Evolutionary conservation across 1,140 invertebrate species (phyloP).

Genomic region (Elysia chlorotica): DNA sequence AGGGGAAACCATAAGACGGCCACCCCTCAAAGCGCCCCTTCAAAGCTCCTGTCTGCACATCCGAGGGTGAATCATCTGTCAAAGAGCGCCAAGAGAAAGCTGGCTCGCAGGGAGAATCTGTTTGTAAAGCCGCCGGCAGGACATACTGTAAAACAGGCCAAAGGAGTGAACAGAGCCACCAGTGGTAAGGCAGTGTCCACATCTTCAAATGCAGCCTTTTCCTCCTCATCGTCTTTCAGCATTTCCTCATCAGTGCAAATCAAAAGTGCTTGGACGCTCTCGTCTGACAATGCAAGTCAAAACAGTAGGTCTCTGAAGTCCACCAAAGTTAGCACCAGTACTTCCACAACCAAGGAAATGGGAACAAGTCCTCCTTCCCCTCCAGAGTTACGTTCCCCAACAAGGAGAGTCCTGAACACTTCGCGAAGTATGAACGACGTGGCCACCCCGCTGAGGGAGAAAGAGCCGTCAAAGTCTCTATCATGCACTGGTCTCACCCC

Average conservation of each 20-base stretch:
- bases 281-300: no score
- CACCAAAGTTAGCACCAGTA: no score
- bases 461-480: not conserved
- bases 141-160: no score
- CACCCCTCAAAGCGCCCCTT: constrained; percentile 21
- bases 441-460: constrained; percentile 15
- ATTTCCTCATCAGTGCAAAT: not conserved
- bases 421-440: constrained; percentile 21
- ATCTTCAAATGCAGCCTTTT: no score
- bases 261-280: not conserved
- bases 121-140: no score
- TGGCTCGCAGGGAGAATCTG: not conserved
- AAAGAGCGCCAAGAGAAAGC: not conserved
- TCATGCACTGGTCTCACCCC: constrained; percentile 20
- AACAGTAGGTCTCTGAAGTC: no score
- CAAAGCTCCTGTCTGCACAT: constrained; percentile 12
- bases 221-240: not conserved
- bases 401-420: constrained; percentile 5
- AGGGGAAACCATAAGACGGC: not conserved
- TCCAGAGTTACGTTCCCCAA: not conserved
- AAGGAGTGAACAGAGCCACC: no score
- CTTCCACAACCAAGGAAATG: not conserved
- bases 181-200: no score
- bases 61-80: not conserved
- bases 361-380: no score